Evolutionary conservation across 2,888 invertebrate genomes (phyloP).

Genomic region (Isoperla grammatica): DNA sequence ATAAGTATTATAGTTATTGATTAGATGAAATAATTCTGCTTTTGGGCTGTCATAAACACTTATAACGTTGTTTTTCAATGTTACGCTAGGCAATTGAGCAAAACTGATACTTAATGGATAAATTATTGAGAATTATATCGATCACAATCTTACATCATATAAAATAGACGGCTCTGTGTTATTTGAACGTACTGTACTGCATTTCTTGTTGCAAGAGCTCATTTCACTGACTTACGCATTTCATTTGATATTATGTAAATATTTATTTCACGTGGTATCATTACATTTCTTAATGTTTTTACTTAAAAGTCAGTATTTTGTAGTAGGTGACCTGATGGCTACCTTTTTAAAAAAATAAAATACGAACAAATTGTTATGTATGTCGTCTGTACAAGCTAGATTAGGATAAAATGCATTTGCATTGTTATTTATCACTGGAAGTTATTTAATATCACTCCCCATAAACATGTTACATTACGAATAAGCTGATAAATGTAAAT

Average conservation of each 20-base stretch:
- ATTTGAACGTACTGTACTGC: conserved; percentile 15
- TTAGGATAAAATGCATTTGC: conserved; percentile 10
- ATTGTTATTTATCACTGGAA: conserved; percentile 18
- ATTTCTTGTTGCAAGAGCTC: conserved; percentile 13
- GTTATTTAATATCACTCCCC: conserved; percentile 17
- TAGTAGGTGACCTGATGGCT: not conserved
- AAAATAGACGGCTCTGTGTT: conserved; percentile 7
- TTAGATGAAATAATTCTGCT: conserved; percentile 5
- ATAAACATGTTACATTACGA: conserved; percentile 14
- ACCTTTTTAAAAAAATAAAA: conserved; percentile 6
- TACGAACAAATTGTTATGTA: conserved; percentile 5
- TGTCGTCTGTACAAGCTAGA: conserved; percentile 11
- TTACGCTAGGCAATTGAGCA: conserved; percentile 2
- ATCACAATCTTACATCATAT: too few relatives aligned
- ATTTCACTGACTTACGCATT: conserved; percentile 4
- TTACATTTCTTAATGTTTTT: conserved; percentile 8
- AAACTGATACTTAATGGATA: too few relatives aligned
- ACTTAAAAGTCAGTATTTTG: conserved; percentile 18
- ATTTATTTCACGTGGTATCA: conserved; percentile 6
- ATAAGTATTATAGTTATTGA: conserved; percentile 18
- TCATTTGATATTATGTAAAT: conserved; percentile 18
- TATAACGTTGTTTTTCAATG: conserved; percentile 1
- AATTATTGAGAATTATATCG: too few relatives aligned
- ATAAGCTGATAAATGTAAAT: conserved; percentile 16
- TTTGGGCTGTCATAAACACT: conserved; percentile 13